phyloP scores from a whole-genome alignment of 2,113 vertebrate genomes.

The Mus musculus region DNA sequence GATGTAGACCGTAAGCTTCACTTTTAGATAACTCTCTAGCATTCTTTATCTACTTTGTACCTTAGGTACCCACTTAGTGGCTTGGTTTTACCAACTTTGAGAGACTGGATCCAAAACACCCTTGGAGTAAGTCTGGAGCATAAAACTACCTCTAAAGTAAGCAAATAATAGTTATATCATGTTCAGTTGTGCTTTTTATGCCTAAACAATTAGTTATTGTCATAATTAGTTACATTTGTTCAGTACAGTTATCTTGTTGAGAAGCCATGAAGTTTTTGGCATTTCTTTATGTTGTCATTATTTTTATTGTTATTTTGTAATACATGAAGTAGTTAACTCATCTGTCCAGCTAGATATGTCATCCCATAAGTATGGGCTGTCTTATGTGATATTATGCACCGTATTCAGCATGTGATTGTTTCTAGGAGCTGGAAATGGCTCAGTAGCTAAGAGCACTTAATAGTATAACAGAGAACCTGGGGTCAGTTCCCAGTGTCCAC shows the following conservation, averaged over 20 bases:
- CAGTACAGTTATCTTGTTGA: constrained; percentile 39
- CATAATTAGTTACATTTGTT: constrained; percentile 51
- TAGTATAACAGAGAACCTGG: not conserved
- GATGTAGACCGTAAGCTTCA: constrained; percentile 53
- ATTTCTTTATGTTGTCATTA: constrained; percentile 33
- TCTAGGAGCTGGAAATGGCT: not conserved
- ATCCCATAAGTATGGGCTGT: not conserved
- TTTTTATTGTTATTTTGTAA: constrained; percentile 29
- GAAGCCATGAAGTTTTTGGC: constrained; percentile 33
- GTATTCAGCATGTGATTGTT: not conserved
- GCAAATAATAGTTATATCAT: constrained; percentile 78
- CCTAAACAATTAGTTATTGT: constrained; percentile 49
- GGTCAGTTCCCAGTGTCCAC: not conserved
- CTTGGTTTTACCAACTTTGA: constrained; percentile 93
- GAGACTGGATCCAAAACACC: constrained; percentile 95
- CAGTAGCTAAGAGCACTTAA: not conserved
- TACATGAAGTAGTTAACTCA: not conserved
- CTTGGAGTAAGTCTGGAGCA: constrained; percentile 95
- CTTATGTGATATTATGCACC: not conserved
- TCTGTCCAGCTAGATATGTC: not conserved
- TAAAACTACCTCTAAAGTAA: constrained; percentile 95
- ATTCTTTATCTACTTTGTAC: constrained; percentile 75
- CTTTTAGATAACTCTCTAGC: constrained; percentile 70
- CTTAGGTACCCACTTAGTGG: constrained; percentile 97
- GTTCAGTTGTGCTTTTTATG: constrained; percentile 22